Conservation (phyloP, 2,888 invertebrate genomes). For the Acleris laterana region DNA sequence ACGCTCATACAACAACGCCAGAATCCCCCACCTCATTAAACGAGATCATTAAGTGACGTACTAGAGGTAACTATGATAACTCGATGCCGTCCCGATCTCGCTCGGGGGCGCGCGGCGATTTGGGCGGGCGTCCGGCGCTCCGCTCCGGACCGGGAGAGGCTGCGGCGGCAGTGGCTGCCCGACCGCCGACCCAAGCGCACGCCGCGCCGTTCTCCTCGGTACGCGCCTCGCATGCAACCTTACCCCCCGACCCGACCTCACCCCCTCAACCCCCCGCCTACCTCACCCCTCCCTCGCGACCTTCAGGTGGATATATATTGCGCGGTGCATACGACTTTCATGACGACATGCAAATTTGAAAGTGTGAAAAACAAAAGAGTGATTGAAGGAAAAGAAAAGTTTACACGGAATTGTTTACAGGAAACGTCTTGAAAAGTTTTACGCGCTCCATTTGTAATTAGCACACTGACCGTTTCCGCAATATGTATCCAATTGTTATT, state of each 20-base stretch:
- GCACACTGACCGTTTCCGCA: constrained; percentile 18
- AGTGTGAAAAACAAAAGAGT: constrained; percentile 3
- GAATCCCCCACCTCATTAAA: not conserved
- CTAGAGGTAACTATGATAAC: constrained; percentile 25
- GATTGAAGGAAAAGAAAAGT: constrained; percentile 15
- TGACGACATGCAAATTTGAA: constrained; percentile 15
- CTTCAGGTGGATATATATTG: constrained; percentile 49
- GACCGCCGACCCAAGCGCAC: constrained; percentile 80
- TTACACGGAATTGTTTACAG: constrained; percentile 21
- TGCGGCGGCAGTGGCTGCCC: constrained; percentile 67
- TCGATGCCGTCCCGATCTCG: constrained; percentile 25
- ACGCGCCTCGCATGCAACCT: constrained; percentile 74
- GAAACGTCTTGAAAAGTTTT: constrained; percentile 17
- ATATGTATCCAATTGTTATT: constrained; percentile 28
- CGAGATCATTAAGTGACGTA: constrained; percentile 1
- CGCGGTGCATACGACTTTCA: constrained; percentile 45
- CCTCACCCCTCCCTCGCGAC: constrained; percentile 39
- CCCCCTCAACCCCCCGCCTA: constrained; percentile 37
- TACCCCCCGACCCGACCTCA: constrained; percentile 36
- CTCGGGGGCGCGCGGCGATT: constrained; percentile 44
- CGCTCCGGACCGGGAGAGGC: constrained; percentile 58
- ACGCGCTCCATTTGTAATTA: constrained; percentile 16
- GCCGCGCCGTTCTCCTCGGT: constrained; percentile 78
- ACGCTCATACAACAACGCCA: not conserved
- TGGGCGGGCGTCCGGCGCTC: constrained; percentile 59